Percentiles rank a stretch among this genome's conserved stretches.
Evolutionary conservation across 2,797 vertebrate genomes (phyloP).

Genomic region (Synaphobranchus kaupii): DNA sequence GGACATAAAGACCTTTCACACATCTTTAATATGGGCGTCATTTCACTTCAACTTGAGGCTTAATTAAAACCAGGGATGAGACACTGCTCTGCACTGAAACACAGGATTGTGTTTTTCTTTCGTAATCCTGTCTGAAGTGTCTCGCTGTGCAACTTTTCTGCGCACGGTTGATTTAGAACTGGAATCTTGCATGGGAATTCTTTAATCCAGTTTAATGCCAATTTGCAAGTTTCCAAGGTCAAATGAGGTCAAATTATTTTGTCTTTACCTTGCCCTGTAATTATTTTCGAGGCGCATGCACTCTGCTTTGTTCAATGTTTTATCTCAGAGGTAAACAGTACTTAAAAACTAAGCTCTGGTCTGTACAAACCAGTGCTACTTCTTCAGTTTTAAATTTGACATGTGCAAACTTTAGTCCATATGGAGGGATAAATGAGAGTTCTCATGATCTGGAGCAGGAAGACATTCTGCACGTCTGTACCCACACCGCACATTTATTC

Average conservation of each 20-base stretch:
- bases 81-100: background rate
- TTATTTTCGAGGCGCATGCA: background rate
- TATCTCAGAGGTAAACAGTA: background rate
- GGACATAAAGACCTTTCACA: background rate
- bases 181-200: background rate
- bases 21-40: slow-evolving; percentile 16
- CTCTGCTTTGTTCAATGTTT: background rate
- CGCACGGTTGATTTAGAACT: background rate
- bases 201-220: background rate
- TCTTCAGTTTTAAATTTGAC: background rate
- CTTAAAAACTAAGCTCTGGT: background rate
- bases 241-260: background rate
- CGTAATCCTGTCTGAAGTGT: slow-evolving; percentile 5
- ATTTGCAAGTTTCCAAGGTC: background rate
- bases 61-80: slow-evolving; percentile 7
- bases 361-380: background rate
- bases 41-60: slow-evolving; percentile 19
- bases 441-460: background rate
- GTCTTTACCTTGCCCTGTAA: background rate
- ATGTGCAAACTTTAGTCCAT: background rate
- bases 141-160: background rate
- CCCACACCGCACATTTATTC: background rate
- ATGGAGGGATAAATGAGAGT: background rate
- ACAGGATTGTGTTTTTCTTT: background rate
- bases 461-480: background rate